These are phyloP conservation scores for Psilopsiagon aymara DNA, from an alignment of 2,113 vertebrate genomes.

Conservation along the genomic window DNA sequence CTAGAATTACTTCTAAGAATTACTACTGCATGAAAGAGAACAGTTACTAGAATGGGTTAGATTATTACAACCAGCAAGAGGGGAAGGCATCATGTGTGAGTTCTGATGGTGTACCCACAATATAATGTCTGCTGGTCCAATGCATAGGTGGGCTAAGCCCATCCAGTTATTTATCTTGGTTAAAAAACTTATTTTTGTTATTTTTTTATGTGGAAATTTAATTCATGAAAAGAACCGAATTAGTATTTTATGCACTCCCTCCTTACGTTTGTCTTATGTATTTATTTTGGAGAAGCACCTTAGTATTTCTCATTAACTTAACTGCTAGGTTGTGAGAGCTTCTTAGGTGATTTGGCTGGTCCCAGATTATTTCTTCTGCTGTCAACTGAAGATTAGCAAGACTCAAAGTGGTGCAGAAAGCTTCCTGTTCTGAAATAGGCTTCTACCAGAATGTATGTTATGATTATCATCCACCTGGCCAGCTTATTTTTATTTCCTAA, in stretches of 20 bases:
- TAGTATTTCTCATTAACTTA: background rate
- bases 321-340: slow-evolving; percentile 7
- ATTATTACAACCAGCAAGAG: background rate
- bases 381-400: background rate
- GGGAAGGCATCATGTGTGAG: background rate
- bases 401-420: background rate
- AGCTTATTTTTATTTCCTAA: background rate
- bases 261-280: background rate
- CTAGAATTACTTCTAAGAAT: background rate
- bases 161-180: background rate
- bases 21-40: background rate
- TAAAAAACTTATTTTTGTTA: background rate
- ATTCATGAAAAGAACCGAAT: background rate
- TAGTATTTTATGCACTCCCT: background rate
- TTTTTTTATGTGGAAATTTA: background rate
- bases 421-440: background rate
- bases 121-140: background rate
- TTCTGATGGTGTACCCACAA: background rate
- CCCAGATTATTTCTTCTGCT: background rate
- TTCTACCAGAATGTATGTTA: background rate
- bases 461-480: background rate
- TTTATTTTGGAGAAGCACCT: background rate
- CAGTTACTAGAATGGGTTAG: background rate
- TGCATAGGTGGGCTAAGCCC: background rate
- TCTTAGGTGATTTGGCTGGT: background rate